Evolutionary conservation across 1,140 invertebrate genomes (phyloP).

Genomic region (Sycophaga agraensis): DNA sequence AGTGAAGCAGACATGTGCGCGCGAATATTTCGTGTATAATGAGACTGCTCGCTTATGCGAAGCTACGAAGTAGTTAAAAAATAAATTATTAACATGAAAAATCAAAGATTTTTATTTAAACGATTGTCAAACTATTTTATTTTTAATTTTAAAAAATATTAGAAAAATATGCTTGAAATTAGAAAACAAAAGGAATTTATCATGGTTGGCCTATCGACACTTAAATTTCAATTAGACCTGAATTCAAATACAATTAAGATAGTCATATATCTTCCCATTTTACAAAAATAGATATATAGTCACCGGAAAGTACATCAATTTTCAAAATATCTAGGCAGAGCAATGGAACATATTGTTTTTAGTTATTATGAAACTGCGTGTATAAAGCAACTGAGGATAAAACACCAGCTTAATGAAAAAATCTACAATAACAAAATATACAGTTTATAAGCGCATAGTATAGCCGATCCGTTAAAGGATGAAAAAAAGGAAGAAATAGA

Average conservation of each 20-base stretch:
- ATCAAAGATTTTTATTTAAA: conserved; percentile 17
- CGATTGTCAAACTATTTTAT: conserved; percentile 1
- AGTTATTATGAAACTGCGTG: conserved; percentile 12
- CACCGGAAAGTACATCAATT: too few relatives aligned
- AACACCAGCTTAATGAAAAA: conserved; percentile 45
- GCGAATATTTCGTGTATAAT: background rate
- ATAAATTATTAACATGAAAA: conserved; percentile 8
- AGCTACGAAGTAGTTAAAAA: conserved; percentile 16
- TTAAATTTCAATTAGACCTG: background rate
- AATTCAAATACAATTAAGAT: background rate
- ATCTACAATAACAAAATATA: conserved; percentile 14
- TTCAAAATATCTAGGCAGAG: too few relatives aligned
- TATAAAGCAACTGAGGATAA: conserved; percentile 36
- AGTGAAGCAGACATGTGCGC: background rate
- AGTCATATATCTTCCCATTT: background rate
- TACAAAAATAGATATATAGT: background rate
- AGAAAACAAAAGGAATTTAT: background rate
- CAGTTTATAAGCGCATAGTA: conserved; percentile 6
- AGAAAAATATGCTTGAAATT: background rate
- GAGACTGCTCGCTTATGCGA: conserved; percentile 4
- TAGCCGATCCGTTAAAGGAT: background rate
- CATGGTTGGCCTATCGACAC: conserved; percentile 2
- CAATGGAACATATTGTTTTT: conserved; percentile 18
- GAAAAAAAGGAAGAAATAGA: background rate
- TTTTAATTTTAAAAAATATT: background rate